phyloP scores from a whole-genome alignment of 1,140 invertebrate species.

The Atta texana region DNA sequence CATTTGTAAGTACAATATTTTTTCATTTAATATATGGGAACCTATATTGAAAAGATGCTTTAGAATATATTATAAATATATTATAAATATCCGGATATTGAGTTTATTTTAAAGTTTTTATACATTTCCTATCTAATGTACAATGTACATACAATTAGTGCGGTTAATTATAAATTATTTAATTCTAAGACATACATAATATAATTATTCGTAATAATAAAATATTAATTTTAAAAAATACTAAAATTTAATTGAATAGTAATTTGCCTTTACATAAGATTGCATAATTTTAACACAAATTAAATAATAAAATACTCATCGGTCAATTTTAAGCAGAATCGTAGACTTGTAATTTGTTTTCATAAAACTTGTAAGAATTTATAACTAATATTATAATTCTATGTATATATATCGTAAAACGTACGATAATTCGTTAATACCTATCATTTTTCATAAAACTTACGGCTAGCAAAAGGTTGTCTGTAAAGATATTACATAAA shows the following conservation, averaged over 20 bases:
- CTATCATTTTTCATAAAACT: too few species aligned
- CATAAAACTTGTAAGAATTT: too few species aligned
- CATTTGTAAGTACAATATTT: background rate
- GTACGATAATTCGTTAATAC: too few species aligned
- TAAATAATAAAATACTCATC: background rate
- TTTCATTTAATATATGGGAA: background rate
- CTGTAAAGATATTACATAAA: too few species aligned
- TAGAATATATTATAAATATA: background rate
- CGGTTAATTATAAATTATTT: conserved; percentile 20
- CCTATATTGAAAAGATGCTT: background rate
- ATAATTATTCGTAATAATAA: background rate
- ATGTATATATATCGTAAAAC: too few species aligned
- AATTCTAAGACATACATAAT: background rate
- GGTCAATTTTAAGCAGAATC: too few species aligned
- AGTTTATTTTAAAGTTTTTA: background rate
- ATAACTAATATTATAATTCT: too few species aligned
- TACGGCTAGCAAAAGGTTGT: too few species aligned
- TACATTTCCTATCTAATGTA: background rate
- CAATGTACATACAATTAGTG: background rate
- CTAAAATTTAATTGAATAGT: too few species aligned
- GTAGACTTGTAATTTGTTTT: too few species aligned
- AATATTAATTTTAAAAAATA: background rate
- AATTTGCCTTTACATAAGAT: background rate
- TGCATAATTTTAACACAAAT: background rate
- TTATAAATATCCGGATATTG: background rate